These are phyloP conservation scores for Anniella stebbinsi DNA, from an alignment of 2,797 vertebrate species.

Conservation along the genomic window DNA sequence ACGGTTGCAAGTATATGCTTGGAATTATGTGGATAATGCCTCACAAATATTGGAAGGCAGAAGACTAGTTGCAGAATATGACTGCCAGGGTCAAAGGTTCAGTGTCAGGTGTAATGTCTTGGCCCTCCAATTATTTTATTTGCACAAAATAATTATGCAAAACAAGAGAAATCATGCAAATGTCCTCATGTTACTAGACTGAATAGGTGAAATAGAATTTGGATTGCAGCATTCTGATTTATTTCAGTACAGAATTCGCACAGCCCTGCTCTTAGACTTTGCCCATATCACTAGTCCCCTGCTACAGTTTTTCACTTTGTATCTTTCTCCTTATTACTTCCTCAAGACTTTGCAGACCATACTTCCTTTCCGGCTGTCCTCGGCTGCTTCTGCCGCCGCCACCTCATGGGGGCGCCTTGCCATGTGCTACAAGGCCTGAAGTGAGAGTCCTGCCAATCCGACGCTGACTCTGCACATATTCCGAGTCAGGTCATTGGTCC, in stretches of 20 bases:
- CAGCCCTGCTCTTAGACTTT: background rate
- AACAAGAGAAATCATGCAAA: background rate
- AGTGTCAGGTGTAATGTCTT: background rate
- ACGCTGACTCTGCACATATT: background rate
- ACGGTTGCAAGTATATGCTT: background rate
- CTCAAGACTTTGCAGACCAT: background rate
- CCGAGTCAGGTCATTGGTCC: background rate
- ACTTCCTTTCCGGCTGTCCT: background rate
- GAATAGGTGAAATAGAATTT: background rate
- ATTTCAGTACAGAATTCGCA: background rate
- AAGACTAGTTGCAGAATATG: background rate
- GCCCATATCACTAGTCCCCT: background rate
- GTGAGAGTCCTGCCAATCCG: background rate
- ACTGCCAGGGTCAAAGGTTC: background rate
- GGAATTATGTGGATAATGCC: background rate
- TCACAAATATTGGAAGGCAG: background rate
- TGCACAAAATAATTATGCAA: background rate
- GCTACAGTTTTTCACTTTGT: background rate
- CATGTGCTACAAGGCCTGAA: background rate
- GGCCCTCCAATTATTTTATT: no score
- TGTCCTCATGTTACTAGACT: background rate
- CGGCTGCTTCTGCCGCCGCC: no score
- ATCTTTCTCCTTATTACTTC: background rate
- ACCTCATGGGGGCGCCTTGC: background rate
- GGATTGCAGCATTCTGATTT: background rate